Evolutionary conservation across 2,888 invertebrate genomes (phyloP), one percentile per base, ranked within the genome.

Genomic region (Listrodromus nycthemerus): DNA sequence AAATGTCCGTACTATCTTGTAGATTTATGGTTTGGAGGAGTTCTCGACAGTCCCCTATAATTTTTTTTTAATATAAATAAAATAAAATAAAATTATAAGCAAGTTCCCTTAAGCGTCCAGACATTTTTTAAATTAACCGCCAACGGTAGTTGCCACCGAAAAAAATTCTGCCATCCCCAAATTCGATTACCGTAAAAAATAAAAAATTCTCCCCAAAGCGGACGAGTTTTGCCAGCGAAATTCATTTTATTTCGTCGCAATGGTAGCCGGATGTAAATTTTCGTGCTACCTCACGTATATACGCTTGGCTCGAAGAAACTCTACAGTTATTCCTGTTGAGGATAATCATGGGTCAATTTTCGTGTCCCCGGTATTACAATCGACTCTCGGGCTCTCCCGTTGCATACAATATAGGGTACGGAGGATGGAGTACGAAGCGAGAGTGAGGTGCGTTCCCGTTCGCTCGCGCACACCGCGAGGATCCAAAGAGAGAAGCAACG

Each of bases 301-400:
- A 52, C 63, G 21, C 16, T 70, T 50, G 0, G 52, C 52, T 65
- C 30, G 70, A 69, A 75, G 45, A 80, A 75, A 70, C 69, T 63
- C 50, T 21, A 2, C 24, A 5, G 58, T 37, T 48, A 58, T 19
- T 66, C 37, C 1, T 63, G 45, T 33, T 75, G 27, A 21, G 50
- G 63, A 70, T 52, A 69, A 75, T 50, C 33, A 65, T 52, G 13
- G n/a, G 50, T 37, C 74, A 45, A 63, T 75, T 52, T 67, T 21
- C 61, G 69, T 63, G 63, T 63, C 52, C 69, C 69, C 41, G 75
- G 52, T 65, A 50, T 75, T 75, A 45, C 63, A 7, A 75, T 75
- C 30, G 37, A 16, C 45, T 13, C 48, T 63, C 61, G 75, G 45
- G 50, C 37, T 75, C 24, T 21, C 55, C 24, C 55, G 65, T 48